Evolutionary conservation across 2,797 vertebrate species (phyloP).

Genomic region (Crotalus adamanteus): DNA sequence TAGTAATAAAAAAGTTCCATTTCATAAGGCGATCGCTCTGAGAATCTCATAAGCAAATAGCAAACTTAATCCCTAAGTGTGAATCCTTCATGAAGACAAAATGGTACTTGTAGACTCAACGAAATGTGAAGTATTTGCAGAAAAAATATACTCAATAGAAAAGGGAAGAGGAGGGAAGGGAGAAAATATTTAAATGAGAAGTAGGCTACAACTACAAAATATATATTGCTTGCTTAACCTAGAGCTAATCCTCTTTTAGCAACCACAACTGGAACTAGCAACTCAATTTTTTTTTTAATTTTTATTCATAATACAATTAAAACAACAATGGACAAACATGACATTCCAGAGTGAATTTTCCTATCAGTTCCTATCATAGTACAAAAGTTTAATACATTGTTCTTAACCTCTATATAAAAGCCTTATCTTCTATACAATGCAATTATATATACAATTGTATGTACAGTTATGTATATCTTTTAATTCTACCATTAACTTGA

Average conservation of each 20-base stretch:
- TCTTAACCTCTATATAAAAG: too few species aligned
- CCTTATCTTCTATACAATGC: too few species aligned
- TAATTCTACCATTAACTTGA: too few species aligned
- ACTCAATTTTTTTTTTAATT: background rate
- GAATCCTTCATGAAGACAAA: background rate
- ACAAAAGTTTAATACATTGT: too few species aligned
- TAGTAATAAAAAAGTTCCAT: background rate
- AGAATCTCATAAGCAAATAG: background rate
- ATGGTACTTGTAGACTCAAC: background rate
- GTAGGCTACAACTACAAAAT: background rate
- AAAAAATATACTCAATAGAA: background rate
- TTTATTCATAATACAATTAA: too few species aligned
- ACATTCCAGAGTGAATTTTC: too few species aligned
- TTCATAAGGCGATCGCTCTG: background rate
- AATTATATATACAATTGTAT: too few species aligned
- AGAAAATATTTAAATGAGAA: background rate
- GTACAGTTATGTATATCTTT: too few species aligned
- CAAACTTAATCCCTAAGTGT: background rate
- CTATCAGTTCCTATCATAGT: too few species aligned
- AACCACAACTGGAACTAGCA: background rate
- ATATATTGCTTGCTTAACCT: background rate
- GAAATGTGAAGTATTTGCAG: background rate
- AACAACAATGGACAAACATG: too few species aligned
- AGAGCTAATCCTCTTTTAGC: background rate
- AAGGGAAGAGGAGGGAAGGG: background rate